Evolutionary conservation across 2,888 invertebrate genomes (phyloP).

Genomic region (Hirtodrosophila duncani): DNA sequence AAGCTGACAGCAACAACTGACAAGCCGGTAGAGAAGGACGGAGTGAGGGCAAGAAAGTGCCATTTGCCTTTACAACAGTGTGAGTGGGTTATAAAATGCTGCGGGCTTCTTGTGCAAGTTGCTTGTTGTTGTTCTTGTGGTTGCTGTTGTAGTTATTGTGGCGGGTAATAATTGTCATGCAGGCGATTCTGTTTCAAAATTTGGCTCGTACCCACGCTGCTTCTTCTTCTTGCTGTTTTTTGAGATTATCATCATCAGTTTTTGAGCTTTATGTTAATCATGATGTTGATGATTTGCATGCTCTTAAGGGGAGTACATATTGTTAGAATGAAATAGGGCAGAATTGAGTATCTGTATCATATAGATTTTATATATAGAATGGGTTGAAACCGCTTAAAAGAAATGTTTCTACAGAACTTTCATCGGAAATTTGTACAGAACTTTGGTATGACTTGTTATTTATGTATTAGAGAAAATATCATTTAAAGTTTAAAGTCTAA

Average conservation of each 20-base stretch:
- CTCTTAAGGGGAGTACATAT: too few species aligned
- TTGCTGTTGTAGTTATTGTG: constrained; percentile 7
- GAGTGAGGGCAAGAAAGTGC: background rate
- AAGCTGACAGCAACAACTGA: constrained; percentile 49
- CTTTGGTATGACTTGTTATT: too few species aligned
- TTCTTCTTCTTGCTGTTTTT: constrained; percentile 4
- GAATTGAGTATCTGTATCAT: too few species aligned
- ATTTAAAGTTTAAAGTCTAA: too few species aligned
- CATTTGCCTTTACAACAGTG: constrained; percentile 18
- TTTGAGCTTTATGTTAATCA: too few species aligned
- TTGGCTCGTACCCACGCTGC: constrained; percentile 61
- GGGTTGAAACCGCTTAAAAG: too few species aligned
- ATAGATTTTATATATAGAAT: too few species aligned
- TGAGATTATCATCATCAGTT: too few species aligned
- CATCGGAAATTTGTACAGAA: too few species aligned
- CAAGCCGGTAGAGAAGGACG: background rate
- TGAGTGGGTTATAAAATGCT: constrained; percentile 40
- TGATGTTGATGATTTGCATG: constrained; percentile 18
- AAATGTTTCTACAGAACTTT: too few species aligned
- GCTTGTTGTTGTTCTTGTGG: constrained; percentile 32
- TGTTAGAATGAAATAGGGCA: too few species aligned
- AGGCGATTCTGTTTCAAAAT: constrained; percentile 66
- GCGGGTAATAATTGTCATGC: constrained; percentile 65
- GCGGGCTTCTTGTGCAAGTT: constrained; percentile 24
- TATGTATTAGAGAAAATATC: too few species aligned